Conservation (phyloP, 2,113 vertebrate species). For the Tachycineta bicolor region DNA sequence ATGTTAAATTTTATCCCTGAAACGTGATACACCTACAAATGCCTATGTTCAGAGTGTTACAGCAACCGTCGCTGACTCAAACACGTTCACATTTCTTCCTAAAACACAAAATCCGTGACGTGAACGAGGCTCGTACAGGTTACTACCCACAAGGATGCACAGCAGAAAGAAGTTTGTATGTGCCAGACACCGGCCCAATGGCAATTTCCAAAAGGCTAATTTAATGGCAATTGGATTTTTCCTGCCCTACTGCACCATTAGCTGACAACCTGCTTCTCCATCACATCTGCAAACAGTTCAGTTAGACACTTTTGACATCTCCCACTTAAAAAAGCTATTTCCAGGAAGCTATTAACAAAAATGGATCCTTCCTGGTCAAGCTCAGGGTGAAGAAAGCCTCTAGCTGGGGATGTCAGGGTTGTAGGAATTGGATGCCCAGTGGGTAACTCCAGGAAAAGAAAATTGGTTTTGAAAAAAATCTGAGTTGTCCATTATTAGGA, state of each 20-base stretch:
- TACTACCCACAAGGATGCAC: not conserved
- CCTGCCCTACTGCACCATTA: slow-evolving; percentile 75
- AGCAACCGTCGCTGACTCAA: slow-evolving; percentile 59
- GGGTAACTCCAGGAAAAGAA: not conserved
- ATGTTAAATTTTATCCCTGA: slow-evolving; percentile 57
- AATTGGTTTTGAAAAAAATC: not conserved
- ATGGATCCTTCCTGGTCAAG: slow-evolving; percentile 81
- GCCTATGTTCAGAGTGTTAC: not conserved
- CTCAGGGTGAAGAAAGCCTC: slow-evolving; percentile 60
- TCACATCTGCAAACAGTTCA: slow-evolving; percentile 89
- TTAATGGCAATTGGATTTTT: slow-evolving; percentile 82
- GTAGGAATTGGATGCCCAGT: not conserved
- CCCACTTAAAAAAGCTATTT: slow-evolving; percentile 77
- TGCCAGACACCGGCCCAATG: slow-evolving; percentile 63
- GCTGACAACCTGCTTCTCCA: slow-evolving; percentile 77
- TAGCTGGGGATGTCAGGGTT: slow-evolving; percentile 17
- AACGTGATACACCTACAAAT: slow-evolving; percentile 48
- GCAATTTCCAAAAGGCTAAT: slow-evolving; percentile 80
- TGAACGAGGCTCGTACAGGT: not conserved
- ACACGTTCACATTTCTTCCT: slow-evolving; percentile 25
- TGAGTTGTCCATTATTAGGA: not conserved
- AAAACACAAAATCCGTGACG: not conserved
- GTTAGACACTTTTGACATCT: slow-evolving; percentile 77
- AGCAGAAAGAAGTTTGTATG: slow-evolving; percentile 21
- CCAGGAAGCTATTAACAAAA: slow-evolving; percentile 85